These are phyloP conservation scores for Steinernema carpocapsae DNA, from an alignment of 2,888 invertebrate species.

Conservation along the genomic window DNA sequence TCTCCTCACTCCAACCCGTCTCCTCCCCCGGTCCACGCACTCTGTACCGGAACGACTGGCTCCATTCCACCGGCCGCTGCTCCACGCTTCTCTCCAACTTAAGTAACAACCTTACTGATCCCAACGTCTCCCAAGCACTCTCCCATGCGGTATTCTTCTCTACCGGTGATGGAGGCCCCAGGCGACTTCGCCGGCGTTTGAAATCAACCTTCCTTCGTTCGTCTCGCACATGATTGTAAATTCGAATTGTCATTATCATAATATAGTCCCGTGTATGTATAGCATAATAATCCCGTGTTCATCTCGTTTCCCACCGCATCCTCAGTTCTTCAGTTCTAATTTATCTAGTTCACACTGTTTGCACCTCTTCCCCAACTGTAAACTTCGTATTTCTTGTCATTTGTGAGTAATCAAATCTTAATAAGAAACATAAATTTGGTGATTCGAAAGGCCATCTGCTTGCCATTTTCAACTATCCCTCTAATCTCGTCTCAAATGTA, in stretches of 20 bases:
- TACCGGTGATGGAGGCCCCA: conserved; percentile 23
- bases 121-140: background rate
- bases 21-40: background rate
- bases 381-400: conserved; percentile 11
- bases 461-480: conserved; percentile 22
- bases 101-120: background rate
- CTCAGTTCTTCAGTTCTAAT: conserved; percentile 20
- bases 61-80: background rate
- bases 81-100: background rate
- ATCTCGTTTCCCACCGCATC: background rate
- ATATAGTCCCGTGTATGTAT: conserved; percentile 1
- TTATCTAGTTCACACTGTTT: conserved; percentile 23
- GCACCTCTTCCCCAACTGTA: background rate
- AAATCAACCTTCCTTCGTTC: background rate
- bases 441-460: conserved; percentile 33
- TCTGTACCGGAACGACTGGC: no score
- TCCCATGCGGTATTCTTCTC: conserved; percentile 16
- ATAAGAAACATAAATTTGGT: conserved; percentile 28
- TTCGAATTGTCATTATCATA: background rate
- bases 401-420: conserved; percentile 5
- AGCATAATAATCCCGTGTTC: background rate
- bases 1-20: background rate
- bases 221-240: conserved; percentile 16
- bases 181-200: conserved; percentile 25
- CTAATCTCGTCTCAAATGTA: conserved; percentile 20